These are phyloP conservation scores for Frankliniella fusca DNA, from an alignment of 2,888 invertebrate species.

Conservation along the genomic window DNA sequence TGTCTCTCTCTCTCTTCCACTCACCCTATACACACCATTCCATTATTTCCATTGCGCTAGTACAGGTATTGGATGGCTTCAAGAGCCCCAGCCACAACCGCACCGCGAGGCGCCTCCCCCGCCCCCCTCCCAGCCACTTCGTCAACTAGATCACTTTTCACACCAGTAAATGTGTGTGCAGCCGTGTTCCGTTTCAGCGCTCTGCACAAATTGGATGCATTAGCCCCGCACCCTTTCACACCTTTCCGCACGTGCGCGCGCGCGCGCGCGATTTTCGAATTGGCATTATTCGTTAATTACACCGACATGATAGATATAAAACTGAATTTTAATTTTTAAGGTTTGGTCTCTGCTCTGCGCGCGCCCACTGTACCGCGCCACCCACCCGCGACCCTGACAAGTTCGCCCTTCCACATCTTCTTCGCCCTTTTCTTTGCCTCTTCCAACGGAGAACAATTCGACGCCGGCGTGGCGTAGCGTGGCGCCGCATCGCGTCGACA, in stretches of 20 bases:
- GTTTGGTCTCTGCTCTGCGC: too few species aligned
- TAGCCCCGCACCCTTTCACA: neutral
- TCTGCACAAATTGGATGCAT: neutral
- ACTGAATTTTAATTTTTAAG: too few species aligned
- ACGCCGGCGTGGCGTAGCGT: neutral
- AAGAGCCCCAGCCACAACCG: neutral
- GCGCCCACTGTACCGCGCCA: too few species aligned
- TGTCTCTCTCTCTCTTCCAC: too few species aligned
- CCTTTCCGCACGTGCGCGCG: too few species aligned
- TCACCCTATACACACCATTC: too few species aligned
- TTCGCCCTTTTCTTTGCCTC: too few species aligned
- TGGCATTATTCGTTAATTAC: too few species aligned
- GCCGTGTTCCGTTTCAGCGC: neutral
- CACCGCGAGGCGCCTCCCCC: neutral
- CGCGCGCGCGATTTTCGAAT: too few species aligned
- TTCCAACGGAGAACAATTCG: neutral
- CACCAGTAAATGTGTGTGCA: neutral
- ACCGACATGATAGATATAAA: too few species aligned
- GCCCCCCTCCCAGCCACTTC: neutral
- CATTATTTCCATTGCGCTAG: neutral
- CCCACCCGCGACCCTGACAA: too few species aligned
- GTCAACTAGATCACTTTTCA: neutral
- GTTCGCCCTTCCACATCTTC: too few species aligned
- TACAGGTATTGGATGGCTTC: neutral
- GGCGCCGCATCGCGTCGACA: neutral